Evolutionary conservation across 2,113 vertebrate species (phyloP).

Genomic region (Heteronetta atricapilla): DNA sequence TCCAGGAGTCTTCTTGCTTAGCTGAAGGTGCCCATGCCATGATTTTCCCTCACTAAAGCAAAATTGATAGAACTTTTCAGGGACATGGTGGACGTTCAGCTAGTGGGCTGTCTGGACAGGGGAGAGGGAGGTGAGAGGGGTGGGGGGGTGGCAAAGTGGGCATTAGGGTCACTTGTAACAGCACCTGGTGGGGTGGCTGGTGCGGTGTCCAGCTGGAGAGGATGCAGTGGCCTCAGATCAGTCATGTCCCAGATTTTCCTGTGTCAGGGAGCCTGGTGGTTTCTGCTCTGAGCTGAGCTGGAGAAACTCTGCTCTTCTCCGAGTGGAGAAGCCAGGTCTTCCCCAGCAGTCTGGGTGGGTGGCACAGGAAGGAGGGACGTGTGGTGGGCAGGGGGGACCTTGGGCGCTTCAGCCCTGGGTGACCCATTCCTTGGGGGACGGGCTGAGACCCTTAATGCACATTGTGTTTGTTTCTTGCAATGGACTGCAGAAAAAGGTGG

Average conservation of each 20-base stretch:
- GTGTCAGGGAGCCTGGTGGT: not conserved
- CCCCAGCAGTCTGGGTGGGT: too few relatives aligned
- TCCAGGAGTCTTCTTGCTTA: not conserved
- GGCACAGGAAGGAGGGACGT: not conserved
- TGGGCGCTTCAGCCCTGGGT: not conserved
- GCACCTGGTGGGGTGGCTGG: rapidly evolving
- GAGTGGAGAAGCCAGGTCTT: not conserved
- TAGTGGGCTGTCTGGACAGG: not conserved
- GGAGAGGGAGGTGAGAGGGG: not conserved
- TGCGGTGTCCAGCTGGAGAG: rapidly evolving
- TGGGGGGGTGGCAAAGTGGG: rapidly evolving
- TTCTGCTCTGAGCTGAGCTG: not conserved
- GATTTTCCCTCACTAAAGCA: not conserved
- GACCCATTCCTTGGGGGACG: not conserved
- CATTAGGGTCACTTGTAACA: not conserved
- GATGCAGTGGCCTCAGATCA: not conserved
- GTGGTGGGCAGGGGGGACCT: not conserved
- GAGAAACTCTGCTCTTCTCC: not conserved
- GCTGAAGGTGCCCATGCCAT: not conserved
- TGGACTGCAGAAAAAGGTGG: not conserved
- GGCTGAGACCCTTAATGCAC: not conserved
- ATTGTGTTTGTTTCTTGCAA: not conserved
- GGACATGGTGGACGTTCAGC: not conserved
- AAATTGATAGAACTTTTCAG: not conserved
- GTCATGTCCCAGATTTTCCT: not conserved